Percentiles rank a stretch among this genome's conserved stretches.
Conservation (phyloP, 1,140 invertebrate genomes). For the Drosophila willistoni region DNA sequence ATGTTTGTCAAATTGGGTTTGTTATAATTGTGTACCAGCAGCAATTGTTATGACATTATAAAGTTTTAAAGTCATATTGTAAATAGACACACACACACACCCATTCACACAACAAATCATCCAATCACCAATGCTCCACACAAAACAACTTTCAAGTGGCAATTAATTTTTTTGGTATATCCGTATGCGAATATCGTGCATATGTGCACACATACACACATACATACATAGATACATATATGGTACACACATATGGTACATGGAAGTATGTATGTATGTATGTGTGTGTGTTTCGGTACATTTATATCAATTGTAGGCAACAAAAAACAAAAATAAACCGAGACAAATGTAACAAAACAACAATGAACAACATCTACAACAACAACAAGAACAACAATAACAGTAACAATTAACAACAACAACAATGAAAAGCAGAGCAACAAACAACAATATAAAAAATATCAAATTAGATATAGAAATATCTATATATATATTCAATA, state of each 20-base stretch:
- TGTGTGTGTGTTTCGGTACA: too few relatives aligned
- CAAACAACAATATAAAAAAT: conserved; percentile 37
- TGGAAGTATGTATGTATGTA: too few relatives aligned
- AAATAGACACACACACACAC: conserved; percentile 38
- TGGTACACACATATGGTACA: too few relatives aligned
- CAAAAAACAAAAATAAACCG: not conserved
- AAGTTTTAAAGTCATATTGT: conserved; percentile 44
- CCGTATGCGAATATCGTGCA: not conserved
- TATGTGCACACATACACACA: conserved; percentile 12
- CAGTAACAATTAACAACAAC: conserved; percentile 25
- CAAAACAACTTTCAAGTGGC: not conserved
- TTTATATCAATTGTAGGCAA: not conserved
- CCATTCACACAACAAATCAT: conserved; percentile 4
- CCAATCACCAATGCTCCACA: not conserved
- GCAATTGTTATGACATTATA: conserved; percentile 37
- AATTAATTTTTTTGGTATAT: not conserved
- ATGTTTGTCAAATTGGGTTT: not conserved
- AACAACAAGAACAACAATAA: conserved; percentile 35
- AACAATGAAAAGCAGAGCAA: conserved; percentile 39
- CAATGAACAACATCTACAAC: conserved; percentile 27
- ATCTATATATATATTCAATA: conserved; percentile 47
- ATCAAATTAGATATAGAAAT: conserved; percentile 38
- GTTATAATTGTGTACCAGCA: conserved; percentile 28
- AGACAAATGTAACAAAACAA: conserved; percentile 17
- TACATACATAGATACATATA: too few relatives aligned